Evolutionary conservation across 2,888 invertebrate species (phyloP).

Genomic region (Plemyria rubiginata): DNA sequence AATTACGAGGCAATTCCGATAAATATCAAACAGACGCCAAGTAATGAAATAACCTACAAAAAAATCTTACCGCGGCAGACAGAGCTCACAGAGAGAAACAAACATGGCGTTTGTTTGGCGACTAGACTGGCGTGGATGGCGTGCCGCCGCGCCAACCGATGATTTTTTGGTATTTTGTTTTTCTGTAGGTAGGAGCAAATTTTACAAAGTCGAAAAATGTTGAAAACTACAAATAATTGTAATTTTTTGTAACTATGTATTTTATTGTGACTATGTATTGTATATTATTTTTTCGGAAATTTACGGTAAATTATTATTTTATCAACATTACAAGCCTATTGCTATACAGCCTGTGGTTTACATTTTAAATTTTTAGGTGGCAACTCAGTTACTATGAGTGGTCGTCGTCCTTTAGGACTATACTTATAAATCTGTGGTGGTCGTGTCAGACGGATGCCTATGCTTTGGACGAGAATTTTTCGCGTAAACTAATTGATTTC

Average conservation of each 20-base stretch:
- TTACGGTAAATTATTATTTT: constrained; percentile 16
- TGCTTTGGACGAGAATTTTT: constrained; percentile 77
- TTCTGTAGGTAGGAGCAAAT: too few relatives aligned
- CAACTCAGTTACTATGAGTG: constrained; percentile 75
- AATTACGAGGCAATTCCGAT: constrained; percentile 43
- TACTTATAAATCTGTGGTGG: too few relatives aligned
- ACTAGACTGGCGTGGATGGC: too few relatives aligned
- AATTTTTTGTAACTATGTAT: too few relatives aligned
- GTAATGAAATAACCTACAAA: constrained; percentile 73
- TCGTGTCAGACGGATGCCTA: constrained; percentile 80
- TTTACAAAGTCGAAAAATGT: too few relatives aligned
- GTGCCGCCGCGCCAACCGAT: too few relatives aligned
- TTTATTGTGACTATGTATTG: too few relatives aligned
- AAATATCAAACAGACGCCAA: constrained; percentile 62
- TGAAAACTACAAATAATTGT: too few relatives aligned
- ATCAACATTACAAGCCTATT: constrained; percentile 16
- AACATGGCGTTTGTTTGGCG: constrained; percentile 58
- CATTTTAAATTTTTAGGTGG: constrained; percentile 48
- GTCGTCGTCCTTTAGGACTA: too few relatives aligned
- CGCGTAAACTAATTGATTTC: constrained; percentile 81
- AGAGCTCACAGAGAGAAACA: constrained; percentile 77
- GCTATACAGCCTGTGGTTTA: background rate
- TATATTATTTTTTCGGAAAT: too few relatives aligned
- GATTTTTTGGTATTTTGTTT: too few relatives aligned
- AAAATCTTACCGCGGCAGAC: constrained; percentile 78